These are phyloP conservation scores for Tenthredo distinguenda DNA, from an alignment of 2,888 invertebrate genomes.

Conservation along the genomic window DNA sequence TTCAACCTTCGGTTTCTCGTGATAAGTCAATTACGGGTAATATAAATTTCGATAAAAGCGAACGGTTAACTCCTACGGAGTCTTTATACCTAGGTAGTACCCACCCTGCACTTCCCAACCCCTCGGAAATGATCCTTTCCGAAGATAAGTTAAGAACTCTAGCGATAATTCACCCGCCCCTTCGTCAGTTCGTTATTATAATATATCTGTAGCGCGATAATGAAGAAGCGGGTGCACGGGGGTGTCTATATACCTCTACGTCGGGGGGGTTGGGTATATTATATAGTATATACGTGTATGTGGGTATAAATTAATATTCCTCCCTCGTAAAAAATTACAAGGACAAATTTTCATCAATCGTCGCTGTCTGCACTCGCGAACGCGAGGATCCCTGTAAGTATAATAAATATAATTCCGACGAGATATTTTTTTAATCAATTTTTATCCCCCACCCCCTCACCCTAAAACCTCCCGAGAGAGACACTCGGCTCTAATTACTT, in stretches of 20 bases:
- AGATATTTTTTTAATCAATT: conserved; percentile 26
- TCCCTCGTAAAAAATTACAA: neutral
- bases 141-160: conserved; percentile 6
- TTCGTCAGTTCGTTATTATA: conserved; percentile 1
- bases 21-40: neutral
- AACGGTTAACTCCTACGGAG: neutral
- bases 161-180: conserved; percentile 3
- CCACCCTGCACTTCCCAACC: no score
- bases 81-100: neutral
- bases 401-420: conserved; percentile 8
- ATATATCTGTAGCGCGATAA: neutral
- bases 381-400: neutral
- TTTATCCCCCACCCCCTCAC: neutral
- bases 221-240: neutral
- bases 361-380: neutral
- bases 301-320: neutral
- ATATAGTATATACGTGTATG: neutral
- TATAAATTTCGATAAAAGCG: neutral
- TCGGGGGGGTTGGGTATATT: neutral
- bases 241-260: neutral
- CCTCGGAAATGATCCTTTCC: neutral
- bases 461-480: conserved; percentile 9
- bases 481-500: conserved; percentile 36
- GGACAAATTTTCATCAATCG: conserved; percentile 4
- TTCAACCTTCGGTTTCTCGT: neutral